phyloP scores from a whole-genome alignment of 2,888 invertebrate species.

The Choristoneura rosaceana region DNA sequence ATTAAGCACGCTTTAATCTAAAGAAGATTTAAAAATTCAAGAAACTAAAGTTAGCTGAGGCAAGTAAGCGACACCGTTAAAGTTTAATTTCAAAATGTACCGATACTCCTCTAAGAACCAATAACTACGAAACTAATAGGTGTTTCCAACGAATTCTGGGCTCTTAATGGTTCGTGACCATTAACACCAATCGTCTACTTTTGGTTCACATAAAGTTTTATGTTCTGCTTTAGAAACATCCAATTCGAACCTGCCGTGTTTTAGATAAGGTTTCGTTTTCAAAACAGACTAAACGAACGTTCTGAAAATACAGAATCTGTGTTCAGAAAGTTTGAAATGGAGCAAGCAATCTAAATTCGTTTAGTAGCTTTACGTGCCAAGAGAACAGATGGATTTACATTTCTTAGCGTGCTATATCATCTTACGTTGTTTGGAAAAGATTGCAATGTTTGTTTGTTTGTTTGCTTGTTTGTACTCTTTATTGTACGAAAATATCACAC shows the following conservation, averaged over 20 bases:
- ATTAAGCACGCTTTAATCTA: too few relatives aligned
- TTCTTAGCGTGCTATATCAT: slow-evolving; percentile 1
- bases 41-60: too few relatives aligned
- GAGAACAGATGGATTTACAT: slow-evolving; percentile 7
- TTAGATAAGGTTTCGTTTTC: not conserved
- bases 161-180: not conserved
- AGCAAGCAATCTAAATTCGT: not conserved
- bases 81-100: not conserved
- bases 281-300: not conserved
- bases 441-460: too few relatives aligned
- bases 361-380: slow-evolving; percentile 3
- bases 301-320: not conserved
- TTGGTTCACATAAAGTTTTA: not conserved
- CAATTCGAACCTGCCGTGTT: not conserved
- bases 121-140: not conserved
- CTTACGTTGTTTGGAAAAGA: not conserved
- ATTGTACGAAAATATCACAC: too few relatives aligned
- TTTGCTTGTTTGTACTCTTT: too few relatives aligned
- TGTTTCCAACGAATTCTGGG: not conserved
- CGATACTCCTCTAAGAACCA: not conserved
- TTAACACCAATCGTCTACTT: not conserved
- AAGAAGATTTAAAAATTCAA: too few relatives aligned
- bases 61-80: too few relatives aligned
- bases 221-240: not conserved
- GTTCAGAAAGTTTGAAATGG: not conserved